These are phyloP conservation scores for Cryptocephalus primarius DNA, from an alignment of 2,888 invertebrate species.

Conservation along the genomic window DNA sequence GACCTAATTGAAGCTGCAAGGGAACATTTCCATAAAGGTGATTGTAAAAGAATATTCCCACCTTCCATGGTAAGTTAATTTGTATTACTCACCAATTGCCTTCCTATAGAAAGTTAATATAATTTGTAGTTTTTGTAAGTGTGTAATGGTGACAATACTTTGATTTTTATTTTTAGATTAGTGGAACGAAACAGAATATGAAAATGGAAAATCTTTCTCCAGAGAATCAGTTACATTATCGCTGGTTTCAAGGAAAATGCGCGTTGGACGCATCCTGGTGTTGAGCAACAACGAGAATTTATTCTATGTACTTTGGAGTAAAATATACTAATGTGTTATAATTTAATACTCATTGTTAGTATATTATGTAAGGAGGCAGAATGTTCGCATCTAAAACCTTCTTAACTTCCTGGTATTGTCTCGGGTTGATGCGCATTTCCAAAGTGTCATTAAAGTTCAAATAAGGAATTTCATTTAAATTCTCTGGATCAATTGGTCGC, in stretches of 20 bases:
- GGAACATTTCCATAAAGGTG: conserved; percentile 71
- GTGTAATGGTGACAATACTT: neutral
- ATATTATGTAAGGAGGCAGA: neutral
- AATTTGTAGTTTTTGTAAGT: neutral
- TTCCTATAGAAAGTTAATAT: neutral
- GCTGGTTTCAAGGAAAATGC: conserved; percentile 90
- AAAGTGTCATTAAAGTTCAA: conserved; percentile 9
- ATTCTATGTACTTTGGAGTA: no score
- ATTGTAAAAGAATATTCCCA: conserved; percentile 75
- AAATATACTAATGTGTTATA: no score
- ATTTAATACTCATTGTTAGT: no score
- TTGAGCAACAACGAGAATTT: conserved; percentile 13
- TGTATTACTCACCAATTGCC: neutral
- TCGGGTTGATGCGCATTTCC: conserved; percentile 5
- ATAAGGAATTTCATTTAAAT: conserved; percentile 3
- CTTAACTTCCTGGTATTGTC: conserved; percentile 5
- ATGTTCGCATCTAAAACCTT: conserved; percentile 7
- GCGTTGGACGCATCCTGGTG: conserved; percentile 72
- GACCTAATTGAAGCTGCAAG: conserved; percentile 57
- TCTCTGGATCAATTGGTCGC: conserved; percentile 2
- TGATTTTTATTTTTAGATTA: conserved; percentile 5
- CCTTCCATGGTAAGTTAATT: conserved; percentile 46
- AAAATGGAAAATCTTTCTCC: conserved; percentile 46
- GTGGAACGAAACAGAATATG: conserved; percentile 11
- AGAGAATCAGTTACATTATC: conserved; percentile 61